Conservation (phyloP, 2,888 invertebrate genomes). For the Macrosoma leucophasiata region DNA sequence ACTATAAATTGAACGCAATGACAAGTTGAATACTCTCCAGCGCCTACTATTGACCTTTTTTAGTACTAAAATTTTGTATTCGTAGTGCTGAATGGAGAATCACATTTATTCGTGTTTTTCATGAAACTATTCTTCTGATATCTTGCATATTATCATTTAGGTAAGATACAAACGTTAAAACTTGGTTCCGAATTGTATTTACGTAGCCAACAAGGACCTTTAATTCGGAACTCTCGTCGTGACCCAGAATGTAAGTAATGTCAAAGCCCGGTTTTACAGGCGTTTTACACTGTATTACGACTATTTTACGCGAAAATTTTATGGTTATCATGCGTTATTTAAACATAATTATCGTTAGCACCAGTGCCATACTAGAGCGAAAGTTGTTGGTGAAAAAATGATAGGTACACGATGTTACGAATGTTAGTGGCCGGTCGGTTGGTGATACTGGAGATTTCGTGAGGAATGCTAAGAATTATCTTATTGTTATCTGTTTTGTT, state of each 20-base stretch:
- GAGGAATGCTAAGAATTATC: slow-evolving; percentile 51
- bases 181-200: slow-evolving; percentile 16
- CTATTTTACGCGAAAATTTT: too few species aligned
- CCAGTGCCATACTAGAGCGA: too few species aligned
- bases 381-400: too few species aligned
- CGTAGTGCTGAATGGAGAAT: slow-evolving; percentile 72
- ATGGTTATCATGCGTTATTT: too few species aligned
- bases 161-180: slow-evolving; percentile 47
- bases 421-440: slow-evolving; percentile 26
- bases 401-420: slow-evolving; percentile 32
- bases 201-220: slow-evolving; percentile 8
- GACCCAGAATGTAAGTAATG: slow-evolving; percentile 63
- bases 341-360: too few species aligned
- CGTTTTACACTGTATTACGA: slow-evolving; percentile 45
- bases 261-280: slow-evolving; percentile 67
- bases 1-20: too few species aligned
- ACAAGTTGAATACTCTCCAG: too few species aligned
- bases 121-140: slow-evolving; percentile 66
- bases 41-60: too few species aligned
- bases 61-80: slow-evolving; percentile 73
- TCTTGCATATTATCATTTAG: slow-evolving; percentile 60
- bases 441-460: slow-evolving; percentile 25
- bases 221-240: slow-evolving; percentile 42
- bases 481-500: slow-evolving; percentile 56
- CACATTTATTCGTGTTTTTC: slow-evolving; percentile 71